Evolutionary conservation across 2,888 invertebrate genomes (phyloP), one percentile per base, ranked within the genome.

Genomic region (Brachylomia viminalis): DNA sequence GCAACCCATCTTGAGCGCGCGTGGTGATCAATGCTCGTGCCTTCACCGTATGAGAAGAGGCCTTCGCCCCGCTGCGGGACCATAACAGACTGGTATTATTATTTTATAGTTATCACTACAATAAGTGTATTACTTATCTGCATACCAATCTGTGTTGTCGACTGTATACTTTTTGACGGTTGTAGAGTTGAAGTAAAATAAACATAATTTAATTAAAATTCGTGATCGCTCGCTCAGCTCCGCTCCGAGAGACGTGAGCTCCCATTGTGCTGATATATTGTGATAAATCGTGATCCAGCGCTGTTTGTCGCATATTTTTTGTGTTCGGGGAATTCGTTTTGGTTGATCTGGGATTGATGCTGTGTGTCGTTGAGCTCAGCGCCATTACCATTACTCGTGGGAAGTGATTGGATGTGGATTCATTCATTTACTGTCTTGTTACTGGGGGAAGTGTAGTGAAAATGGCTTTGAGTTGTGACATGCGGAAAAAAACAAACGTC

Each of bases 181-280:
- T 73, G n/a, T 62, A 52, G 59, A 85, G 72, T 72, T 64, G 58
- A 61, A 71, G 67, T 69, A 80, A 75, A 80, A 86, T 78, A 78
- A 78, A 85, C 67, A 84, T 84, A 72, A 81, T 85, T 84, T 81
- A 84, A 85, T 85, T 85, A 79, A 82, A 87, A 79, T 65, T 59
- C 64, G 73, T 13, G 83, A 83, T 81, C 64, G 70, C 54, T 76
- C 68, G 64, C 71, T 70, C 66, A 52, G 67, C 47, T 66, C 49
- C 56, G 59, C 61, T 65, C 59, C 17, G 58, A 58, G 85, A 54
- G 72, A 78, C 65, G 86, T 68, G 66, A 71, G 68, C 54, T 47
- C 62, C 42, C 73, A 74, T 83, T 86, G 73, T 86, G 61, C 68
- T 83, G 83, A 86, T 78, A 69, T 74, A 86, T 79, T 86, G 84